Base-by-base conservation (phyloP, 2,888 invertebrate species). In the Thalpophila matura region DNA sequence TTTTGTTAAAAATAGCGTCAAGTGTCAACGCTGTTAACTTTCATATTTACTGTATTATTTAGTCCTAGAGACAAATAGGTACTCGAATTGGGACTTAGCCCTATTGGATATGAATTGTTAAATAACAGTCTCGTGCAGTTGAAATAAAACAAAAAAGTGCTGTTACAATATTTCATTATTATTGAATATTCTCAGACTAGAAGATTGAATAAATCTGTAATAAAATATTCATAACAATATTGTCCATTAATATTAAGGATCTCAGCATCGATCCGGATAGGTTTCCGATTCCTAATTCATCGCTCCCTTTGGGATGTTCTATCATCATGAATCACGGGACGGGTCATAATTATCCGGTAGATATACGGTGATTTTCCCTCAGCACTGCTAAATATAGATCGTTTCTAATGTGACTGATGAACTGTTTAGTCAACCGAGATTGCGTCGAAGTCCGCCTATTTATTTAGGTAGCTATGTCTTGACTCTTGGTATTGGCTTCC, bases 251-350 rank as follows among this genome's bases (percentile, higher is more conserved):
- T 33, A n/a, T 37, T 35, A 40, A 63, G n/a, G 10, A 20, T 51
- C 20, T 45, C 26, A 20, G 16, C 49, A 47, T 46, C 47, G 49
- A 70, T 61, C 43, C 35, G 64, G 37, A 51, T 77, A 61, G 46
- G 54, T 54, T 67, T 57, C 55, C 63, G 66, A 80, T 73, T 60
- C 64, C 59, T 77, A 80, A 83, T 79, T 82, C 79, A 83, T 74
- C 58, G 76, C 63, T 59, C 84, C 80, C 82, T 49, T 45, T 60
- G 82, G 87, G 62, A 67, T 65, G 57, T 62, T 77, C 82, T 73
- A 77, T 84, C 82, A 83, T 82, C 84, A 83, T 87, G 83, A 86
- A 85, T 86, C 83, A 84, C 80, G 79, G 78, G 78, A 58, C 72
- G 73, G 58, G 53, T 78, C 79, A 83, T 80, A 81, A 85, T 86